These are phyloP conservation scores for Tachysurus fulvidraco DNA, from an alignment of 2,113 vertebrate genomes.

Conservation along the genomic window DNA sequence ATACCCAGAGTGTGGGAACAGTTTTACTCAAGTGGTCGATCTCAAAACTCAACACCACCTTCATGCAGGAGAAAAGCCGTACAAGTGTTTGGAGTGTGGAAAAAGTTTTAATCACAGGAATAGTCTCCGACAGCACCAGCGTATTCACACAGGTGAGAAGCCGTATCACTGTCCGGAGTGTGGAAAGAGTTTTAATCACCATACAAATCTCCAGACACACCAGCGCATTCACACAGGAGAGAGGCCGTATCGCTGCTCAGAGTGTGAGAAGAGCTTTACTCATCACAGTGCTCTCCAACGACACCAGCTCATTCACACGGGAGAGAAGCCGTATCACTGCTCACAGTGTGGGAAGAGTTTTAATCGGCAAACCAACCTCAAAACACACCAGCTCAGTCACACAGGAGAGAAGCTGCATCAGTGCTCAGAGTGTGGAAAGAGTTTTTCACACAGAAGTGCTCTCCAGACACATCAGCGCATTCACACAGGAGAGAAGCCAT, in stretches of 20 bases:
- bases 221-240: slow-evolving; percentile 8
- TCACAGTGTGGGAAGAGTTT: neutral
- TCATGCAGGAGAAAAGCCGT: neutral
- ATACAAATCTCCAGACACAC: neutral
- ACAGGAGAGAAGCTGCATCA: slow-evolving; percentile 9
- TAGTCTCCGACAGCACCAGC: neutral
- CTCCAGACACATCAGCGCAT: neutral
- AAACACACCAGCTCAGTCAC: neutral
- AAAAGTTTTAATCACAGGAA: neutral
- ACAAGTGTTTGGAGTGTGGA: slow-evolving; percentile 4
- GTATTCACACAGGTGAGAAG: slow-evolving; percentile 1
- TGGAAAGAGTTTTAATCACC: neutral
- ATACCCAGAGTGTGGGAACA: neutral
- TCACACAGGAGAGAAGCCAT: neutral
- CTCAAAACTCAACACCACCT: neutral
- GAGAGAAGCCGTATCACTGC: neutral
- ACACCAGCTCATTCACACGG: neutral
- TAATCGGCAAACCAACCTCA: neutral
- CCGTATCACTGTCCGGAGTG: neutral
- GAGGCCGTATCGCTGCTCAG: neutral
- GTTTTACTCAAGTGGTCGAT: neutral
- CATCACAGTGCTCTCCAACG: neutral
- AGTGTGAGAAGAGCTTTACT: neutral
- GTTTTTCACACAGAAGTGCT: neutral
- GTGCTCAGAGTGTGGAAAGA: neutral